Evolutionary conservation across 2,797 vertebrate species (phyloP).

Genomic region (Lateolabrax maculatus): DNA sequence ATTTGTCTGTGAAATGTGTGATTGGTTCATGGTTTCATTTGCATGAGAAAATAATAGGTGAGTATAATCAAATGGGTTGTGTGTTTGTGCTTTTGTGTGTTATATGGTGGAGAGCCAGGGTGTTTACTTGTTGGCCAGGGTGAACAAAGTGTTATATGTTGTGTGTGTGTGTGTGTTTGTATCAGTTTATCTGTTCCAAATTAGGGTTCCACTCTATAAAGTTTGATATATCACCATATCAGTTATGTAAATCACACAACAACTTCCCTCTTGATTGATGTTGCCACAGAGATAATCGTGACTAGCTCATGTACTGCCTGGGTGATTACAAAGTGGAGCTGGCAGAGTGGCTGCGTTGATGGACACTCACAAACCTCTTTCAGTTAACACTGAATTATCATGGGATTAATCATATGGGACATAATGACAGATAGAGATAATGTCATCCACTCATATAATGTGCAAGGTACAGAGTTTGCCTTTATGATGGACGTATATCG

Average conservation of each 20-base stretch:
- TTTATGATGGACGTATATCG: too few species aligned
- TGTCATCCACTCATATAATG: conserved; percentile 47
- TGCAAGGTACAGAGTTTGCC: neutral
- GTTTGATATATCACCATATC: conserved; percentile 73
- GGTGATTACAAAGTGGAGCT: conserved; percentile 65
- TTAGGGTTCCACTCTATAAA: conserved; percentile 73
- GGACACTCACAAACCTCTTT: conserved; percentile 49
- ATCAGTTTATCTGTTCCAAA: conserved; percentile 50
- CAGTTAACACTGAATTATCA: conserved; percentile 57
- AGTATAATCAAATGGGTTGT: conserved; percentile 49
- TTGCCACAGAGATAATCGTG: conserved; percentile 66
- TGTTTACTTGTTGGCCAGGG: conserved; percentile 32
- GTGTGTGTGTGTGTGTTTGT: conserved; percentile 21
- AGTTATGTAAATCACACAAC: conserved; percentile 75
- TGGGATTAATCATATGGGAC: conserved; percentile 63
- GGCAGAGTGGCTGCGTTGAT: conserved; percentile 40
- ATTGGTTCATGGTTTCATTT: conserved; percentile 63
- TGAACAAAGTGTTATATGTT: too few species aligned
- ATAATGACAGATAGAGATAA: conserved; percentile 63
- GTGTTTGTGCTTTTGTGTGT: conserved; percentile 37
- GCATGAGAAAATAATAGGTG: conserved; percentile 60
- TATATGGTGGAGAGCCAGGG: neutral
- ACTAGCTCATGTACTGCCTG: conserved; percentile 63
- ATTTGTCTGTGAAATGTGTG: conserved; percentile 55
- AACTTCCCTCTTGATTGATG: conserved; percentile 73